phyloP scores from a whole-genome alignment of 2,888 invertebrate genomes.

The Pristionchus arcanus region DNA sequence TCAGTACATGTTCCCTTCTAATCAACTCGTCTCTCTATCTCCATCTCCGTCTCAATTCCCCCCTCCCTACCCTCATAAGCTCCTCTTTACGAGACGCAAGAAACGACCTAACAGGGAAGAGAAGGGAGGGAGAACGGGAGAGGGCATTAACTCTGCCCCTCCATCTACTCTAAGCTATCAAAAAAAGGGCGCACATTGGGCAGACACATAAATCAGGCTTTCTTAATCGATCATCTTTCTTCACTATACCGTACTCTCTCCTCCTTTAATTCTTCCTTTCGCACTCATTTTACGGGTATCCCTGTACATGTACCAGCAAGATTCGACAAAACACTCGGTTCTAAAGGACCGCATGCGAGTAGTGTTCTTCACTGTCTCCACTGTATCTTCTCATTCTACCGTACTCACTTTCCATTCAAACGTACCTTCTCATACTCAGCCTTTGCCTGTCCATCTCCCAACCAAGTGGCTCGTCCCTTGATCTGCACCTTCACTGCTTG shows the following conservation, averaged over 20 bases:
- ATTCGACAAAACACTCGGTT: too few relatives aligned
- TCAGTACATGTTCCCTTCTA: background rate
- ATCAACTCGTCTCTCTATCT: constrained; percentile 23
- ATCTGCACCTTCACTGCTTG: constrained; percentile 61
- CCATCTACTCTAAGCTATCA: background rate
- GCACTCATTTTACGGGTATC: too few relatives aligned
- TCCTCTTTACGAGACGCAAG: background rate
- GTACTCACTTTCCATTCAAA: background rate
- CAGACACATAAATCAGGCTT: background rate
- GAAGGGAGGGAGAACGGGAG: background rate
- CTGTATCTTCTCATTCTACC: too few relatives aligned
- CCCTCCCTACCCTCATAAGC: background rate
- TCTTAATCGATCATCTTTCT: background rate
- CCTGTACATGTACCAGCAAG: too few relatives aligned
- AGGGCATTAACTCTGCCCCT: background rate
- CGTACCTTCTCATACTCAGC: constrained; percentile 68
- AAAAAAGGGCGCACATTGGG: background rate
- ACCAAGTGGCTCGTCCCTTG: constrained; percentile 68
- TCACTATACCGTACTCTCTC: background rate
- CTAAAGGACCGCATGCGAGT: too few relatives aligned
- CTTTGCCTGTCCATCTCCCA: constrained; percentile 67
- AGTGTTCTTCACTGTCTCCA: background rate
- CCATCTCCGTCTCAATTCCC: constrained; percentile 22
- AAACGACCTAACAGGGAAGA: background rate
- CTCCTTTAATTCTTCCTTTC: background rate